Percentiles rank a stretch among this genome's conserved stretches.
phyloP scores from a whole-genome alignment of 2,797 vertebrate species.

The Enteromius trimaculatus region DNA sequence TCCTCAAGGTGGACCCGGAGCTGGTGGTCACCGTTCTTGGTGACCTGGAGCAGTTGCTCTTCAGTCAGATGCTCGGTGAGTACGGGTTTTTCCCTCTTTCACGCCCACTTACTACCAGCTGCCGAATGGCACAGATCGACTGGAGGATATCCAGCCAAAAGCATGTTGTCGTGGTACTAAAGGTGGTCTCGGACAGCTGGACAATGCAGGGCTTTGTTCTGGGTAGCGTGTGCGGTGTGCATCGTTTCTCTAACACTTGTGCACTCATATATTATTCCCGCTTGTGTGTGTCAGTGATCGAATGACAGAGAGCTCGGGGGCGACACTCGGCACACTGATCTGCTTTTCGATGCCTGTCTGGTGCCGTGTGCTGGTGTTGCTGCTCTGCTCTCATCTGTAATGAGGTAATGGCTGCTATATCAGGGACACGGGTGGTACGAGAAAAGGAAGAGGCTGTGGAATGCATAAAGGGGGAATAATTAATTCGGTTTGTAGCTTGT shows the following conservation, averaged over 20 bases:
- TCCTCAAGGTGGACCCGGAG: constrained; percentile 97
- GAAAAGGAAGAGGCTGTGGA: constrained; percentile 43
- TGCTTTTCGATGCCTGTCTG: constrained; percentile 51
- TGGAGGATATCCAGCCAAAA: background rate
- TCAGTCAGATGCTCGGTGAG: constrained; percentile 99
- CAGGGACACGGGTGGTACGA: constrained; percentile 5
- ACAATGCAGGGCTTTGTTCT: constrained; percentile 51
- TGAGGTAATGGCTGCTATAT: constrained; percentile 54
- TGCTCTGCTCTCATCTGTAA: constrained; percentile 43
- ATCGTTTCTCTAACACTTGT: constrained; percentile 17
- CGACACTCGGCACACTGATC: constrained; percentile 62
- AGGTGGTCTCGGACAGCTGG: constrained; percentile 25
- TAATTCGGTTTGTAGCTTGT: constrained; percentile 62
- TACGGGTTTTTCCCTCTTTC: constrained; percentile 64
- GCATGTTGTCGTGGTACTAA: background rate
- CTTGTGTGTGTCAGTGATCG: constrained; percentile 50
- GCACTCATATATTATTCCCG: constrained; percentile 31
- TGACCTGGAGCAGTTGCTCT: constrained; percentile 97
- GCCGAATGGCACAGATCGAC: constrained; percentile 52
- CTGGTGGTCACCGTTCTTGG: constrained; percentile 97
- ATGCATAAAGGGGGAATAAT: constrained; percentile 64
- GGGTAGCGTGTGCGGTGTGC: background rate
- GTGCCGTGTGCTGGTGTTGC: constrained; percentile 49
- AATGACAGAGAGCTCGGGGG: constrained; percentile 54
- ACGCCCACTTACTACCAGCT: constrained; percentile 57